These are phyloP conservation scores for Alligator mississippiensis DNA, from an alignment of 2,113 vertebrate species.

Conservation along the genomic window DNA sequence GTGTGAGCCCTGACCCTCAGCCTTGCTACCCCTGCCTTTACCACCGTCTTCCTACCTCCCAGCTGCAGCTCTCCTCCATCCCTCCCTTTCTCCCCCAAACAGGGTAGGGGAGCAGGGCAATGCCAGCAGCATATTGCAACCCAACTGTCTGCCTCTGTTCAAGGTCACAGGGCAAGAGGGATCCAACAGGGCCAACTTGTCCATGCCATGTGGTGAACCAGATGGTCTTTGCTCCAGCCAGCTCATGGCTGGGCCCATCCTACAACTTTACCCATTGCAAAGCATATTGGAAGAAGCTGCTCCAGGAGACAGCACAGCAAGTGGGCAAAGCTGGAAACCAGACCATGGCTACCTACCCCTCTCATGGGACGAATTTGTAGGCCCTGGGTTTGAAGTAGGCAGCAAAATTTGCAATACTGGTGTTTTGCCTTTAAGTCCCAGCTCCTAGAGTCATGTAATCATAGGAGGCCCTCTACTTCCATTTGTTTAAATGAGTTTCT, in stretches of 20 bases:
- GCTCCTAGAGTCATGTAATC: too few relatives aligned
- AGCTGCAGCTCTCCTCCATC: neutral
- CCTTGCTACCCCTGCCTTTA: neutral
- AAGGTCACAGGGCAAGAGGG: too few relatives aligned
- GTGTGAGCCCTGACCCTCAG: neutral
- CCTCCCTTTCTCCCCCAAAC: neutral
- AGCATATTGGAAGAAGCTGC: neutral
- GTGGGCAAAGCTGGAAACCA: neutral
- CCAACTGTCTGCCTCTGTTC: too few relatives aligned
- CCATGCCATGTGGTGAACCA: neutral
- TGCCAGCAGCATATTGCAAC: too few relatives aligned
- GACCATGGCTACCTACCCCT: neutral
- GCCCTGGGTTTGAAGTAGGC: neutral
- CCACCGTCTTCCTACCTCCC: neutral
- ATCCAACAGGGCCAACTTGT: neutral
- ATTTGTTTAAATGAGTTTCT: too few relatives aligned
- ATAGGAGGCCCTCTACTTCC: too few relatives aligned
- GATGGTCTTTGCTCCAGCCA: neutral
- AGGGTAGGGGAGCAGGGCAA: neutral
- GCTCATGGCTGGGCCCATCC: neutral
- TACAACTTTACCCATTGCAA: neutral
- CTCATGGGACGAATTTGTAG: neutral
- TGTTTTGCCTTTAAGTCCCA: neutral
- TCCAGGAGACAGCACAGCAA: neutral
- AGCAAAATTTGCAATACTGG: neutral